Base-by-base conservation (phyloP, 2,797 vertebrate species). In the Takifugu ocellatus region DNA sequence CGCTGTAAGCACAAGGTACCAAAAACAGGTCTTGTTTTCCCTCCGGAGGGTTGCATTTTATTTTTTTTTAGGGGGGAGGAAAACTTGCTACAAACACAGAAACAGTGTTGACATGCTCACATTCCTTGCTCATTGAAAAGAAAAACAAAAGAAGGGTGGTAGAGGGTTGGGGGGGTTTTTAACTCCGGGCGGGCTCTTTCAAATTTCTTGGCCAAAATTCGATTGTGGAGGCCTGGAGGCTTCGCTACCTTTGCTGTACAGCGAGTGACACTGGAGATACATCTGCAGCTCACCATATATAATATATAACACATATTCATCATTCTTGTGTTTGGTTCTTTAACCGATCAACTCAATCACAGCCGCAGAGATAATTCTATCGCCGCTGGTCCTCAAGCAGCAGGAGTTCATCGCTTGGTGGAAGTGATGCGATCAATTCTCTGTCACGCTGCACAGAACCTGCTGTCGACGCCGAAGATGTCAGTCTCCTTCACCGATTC, bases 1-100 rank as follows among this genome's bases (percentile, higher is more conserved):
- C 85, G 63, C 80, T 82, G 82, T 84, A 84, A 88, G 87, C 84
- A 81, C 75, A 86, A 82, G 78, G 79, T 77, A 77, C 82, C 59
- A 71, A 82, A 79, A 69, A 70, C 68, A 65, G 31, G 6, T 16
- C 42, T 62, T 53, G 16, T 66, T 61, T 65, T 54, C 33, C 12
- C 68, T 82, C 78, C 63, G 57, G 77, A 78, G 74, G 61, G 73
- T 58, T 57, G 61, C 67, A 66, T 80, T 80, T 78, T n/a, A n/a
- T 63, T 79, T 33, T 14, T 39, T 39, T 39, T 39, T 39, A 1
- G 2, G 36, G 36, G 36, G 36, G 70, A 66, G 54, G 54, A 55
- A 83, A 83, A 81, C 63, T 70, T 59, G 75, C 78, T 72, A 69
- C 73, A 61, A 77, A 70, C 66, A 62, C 75, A 77, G 74, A 75